A percentile compares a stretch with the other conserved stretches of the same genome.
Evolutionary conservation across 2,113 vertebrate species (phyloP).

Genomic region (Ptilonorhynchus violaceus): DNA sequence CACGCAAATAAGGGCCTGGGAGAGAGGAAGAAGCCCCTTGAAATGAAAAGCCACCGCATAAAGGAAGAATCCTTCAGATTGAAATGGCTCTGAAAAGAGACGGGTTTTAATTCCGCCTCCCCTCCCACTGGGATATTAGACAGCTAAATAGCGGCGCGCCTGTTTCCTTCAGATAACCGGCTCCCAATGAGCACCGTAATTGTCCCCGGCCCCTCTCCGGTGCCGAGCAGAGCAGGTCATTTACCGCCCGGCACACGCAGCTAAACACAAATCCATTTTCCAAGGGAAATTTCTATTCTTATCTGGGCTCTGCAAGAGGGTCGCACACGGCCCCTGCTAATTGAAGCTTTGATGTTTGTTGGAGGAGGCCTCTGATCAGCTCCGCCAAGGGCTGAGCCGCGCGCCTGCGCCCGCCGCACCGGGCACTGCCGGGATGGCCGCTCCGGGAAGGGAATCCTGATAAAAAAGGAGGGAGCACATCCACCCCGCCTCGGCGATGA

Average conservation of each 20-base stretch:
- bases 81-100: conserved; percentile 31
- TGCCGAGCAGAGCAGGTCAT: conserved; percentile 67
- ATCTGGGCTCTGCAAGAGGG: conserved; percentile 81
- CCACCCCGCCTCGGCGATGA: neutral
- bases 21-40: neutral
- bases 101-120: conserved; percentile 54
- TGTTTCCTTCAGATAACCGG: conserved; percentile 78
- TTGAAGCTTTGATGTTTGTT: conserved; percentile 74
- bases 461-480: rapidly evolving
- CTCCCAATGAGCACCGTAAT: conserved; percentile 72
- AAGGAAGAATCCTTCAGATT: conserved; percentile 31
- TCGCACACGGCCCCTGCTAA: conserved; percentile 68
- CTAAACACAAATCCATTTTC: conserved; percentile 78
- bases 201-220: conserved; percentile 70
- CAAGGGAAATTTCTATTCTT: conserved; percentile 77
- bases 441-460: neutral
- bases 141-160: conserved; percentile 67
- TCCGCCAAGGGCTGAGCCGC: neutral
- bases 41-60: neutral
- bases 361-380: conserved; percentile 70
- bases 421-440: neutral
- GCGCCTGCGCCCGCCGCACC: neutral
- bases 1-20: neutral
- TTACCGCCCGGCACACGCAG: conserved; percentile 68
- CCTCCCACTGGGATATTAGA: conserved; percentile 69